Percentiles rank a stretch among this genome's conserved stretches.
Evolutionary conservation across 2,113 vertebrate species (phyloP).

Genomic region (Saccopteryx bilineata): DNA sequence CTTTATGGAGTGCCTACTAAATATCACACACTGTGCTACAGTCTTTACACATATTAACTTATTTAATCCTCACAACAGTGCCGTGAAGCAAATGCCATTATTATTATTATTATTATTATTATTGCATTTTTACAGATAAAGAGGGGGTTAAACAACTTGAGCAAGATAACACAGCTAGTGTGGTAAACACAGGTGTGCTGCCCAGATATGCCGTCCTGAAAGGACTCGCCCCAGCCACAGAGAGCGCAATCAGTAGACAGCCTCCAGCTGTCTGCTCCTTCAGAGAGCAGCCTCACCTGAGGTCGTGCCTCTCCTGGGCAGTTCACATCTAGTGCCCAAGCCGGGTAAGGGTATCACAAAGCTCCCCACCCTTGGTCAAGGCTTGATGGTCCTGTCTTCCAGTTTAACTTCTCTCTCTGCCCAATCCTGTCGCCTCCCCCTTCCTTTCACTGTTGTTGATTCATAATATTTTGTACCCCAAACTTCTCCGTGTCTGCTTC

Average conservation of each 20-base stretch:
- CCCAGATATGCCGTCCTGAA: background rate
- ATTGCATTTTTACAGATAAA: background rate
- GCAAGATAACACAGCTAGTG: background rate
- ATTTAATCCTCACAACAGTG: background rate
- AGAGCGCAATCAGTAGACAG: background rate
- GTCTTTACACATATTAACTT: background rate
- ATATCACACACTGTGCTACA: background rate
- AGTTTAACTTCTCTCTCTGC: background rate
- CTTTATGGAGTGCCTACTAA: background rate
- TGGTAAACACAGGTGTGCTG: background rate
- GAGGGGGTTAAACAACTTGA: background rate
- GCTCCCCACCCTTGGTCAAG: rapidly evolving
- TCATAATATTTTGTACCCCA: background rate
- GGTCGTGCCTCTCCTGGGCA: background rate
- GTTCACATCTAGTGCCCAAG: background rate
- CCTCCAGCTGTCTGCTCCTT: background rate
- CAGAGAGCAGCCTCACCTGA: background rate
- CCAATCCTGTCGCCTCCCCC: background rate
- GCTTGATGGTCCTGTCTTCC: background rate
- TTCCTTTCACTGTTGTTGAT: background rate
- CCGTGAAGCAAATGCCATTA: background rate
- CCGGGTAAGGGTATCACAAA: background rate
- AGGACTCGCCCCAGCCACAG: background rate
- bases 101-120: no score
- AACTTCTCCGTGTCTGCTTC: background rate